A percentile compares a stretch with the other conserved stretches of the same genome.
Conservation (phyloP, 1,140 invertebrate genomes). For the Papilio aristodemus region DNA sequence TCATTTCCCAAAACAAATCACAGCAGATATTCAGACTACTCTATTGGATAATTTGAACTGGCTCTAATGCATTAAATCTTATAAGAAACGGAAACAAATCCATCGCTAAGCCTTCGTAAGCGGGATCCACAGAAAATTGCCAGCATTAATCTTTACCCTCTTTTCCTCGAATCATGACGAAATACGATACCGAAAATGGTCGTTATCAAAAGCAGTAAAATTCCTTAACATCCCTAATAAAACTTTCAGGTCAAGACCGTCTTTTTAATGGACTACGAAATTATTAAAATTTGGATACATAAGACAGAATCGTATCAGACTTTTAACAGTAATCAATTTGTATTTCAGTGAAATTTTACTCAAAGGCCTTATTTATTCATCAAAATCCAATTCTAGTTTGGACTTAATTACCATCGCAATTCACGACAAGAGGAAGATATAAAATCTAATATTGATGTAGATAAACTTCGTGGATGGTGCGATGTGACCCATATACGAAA, state of each 20-base stretch:
- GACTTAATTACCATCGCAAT: neutral
- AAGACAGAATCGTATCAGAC: no score
- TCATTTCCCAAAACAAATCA: conserved; percentile 9
- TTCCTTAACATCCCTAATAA: neutral
- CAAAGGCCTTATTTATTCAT: neutral
- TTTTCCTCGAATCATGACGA: conserved; percentile 17
- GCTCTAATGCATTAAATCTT: conserved; percentile 20
- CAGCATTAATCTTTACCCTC: conserved; percentile 28
- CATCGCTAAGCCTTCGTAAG: conserved; percentile 19
- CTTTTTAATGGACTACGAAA: neutral
- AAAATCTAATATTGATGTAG: neutral
- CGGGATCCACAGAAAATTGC: conserved; percentile 19
- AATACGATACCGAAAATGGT: conserved; percentile 11
- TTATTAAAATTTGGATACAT: no score
- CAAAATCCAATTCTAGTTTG: neutral
- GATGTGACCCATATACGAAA: conserved; percentile 20
- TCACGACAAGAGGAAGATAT: neutral
- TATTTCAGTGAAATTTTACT: neutral
- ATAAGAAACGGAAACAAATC: conserved; percentile 22
- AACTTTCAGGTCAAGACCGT: conserved; percentile 1
- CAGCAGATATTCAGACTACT: neutral
- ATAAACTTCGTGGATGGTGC: neutral
- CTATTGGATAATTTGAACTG: conserved; percentile 10
- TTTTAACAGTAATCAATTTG: neutral
- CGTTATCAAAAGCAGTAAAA: conserved; percentile 13